Base-by-base conservation (phyloP, 2,113 vertebrate species). In the Eonycteris spelaea region DNA sequence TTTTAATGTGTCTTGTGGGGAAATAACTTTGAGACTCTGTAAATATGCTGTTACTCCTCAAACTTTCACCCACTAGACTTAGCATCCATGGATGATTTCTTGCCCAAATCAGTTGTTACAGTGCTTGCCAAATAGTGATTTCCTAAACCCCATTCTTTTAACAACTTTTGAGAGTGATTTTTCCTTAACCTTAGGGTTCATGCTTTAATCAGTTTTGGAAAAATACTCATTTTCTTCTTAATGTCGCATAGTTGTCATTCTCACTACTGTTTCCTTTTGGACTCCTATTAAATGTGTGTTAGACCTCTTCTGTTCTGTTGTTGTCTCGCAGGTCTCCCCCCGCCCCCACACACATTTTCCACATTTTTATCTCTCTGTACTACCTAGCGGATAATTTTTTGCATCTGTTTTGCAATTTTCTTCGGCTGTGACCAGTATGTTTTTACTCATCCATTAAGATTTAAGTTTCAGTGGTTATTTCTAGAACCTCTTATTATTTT, bases 401-500 rank as follows among this genome's bases (percentile, higher is more conserved):
- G 59, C 38, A 40, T 83, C 53, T 30, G 0, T 71, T 83, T 78
- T 83, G 30, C 45, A 21, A 0, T 87, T 93, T 80, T 89, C 40
- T 93, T 85, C 43, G 53, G 86, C 78, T 71, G 30, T 93, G 73
- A 82, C 45, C 14, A 35, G 15, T 63, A 22, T 61, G 57, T 59
- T 82, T 95, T 87, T 40, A 83, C 40, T 75, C 18, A 26, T 63
- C 35, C 3, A 28, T 21, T 45, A 30, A 90, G 70, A 95, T 90
- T 96, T 96, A 68, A 92, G 63, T 92, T 73, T 92, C 40, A 70
- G 26, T 75, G 16, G 43, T 45, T 77, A 67, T 80, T 95, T 87
- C 71, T 92, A 71, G 57, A 95, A 83, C 43, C 38, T 77, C 21
- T 87, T 87, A 53, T 92, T 92, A 63, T 87, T 87, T 80, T 89